Base-by-base conservation (phyloP, 1,140 invertebrate species). In the Euwallacea fornicatus region DNA sequence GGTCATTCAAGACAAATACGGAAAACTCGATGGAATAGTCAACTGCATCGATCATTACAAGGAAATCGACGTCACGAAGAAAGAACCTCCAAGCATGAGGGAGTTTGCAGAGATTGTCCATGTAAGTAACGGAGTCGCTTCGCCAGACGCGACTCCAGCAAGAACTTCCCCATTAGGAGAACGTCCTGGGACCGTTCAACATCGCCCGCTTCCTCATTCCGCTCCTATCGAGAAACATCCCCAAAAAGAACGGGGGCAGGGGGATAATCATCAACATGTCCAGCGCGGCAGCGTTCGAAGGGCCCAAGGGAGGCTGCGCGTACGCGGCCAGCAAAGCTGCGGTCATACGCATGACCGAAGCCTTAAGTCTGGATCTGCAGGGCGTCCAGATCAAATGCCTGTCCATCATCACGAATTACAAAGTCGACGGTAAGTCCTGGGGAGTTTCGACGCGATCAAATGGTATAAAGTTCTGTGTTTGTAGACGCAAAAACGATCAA, bases 281-380 rank as follows among this genome's bases (percentile, higher is more conserved):
- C 10, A 71, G 64, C 50, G 15, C 8, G n/a, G 42, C 55, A 58
- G 58, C 70, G 6, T 56, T 65, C 9, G 55, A 66, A 7, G 55
- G 63, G 6, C 7, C 11, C 7, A 16, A 16, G n/a, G 21, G 33
- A 11, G 21, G 41, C 11, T 66, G 63, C 56, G 70, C 70, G 13
- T 72, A 72, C 46, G 42, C 65, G 13, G 70, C 70, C 3, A 72
- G 70, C 44, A 72, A 72, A 67, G 70, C 70, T 2, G 70, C 70
- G 3, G 46, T 72, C 0, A 53, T 66, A n/a, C 41, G 64, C 7
- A 62, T 72, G 64, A 71, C 69, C 2, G 62, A 65, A 66, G 15
- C 62, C 8, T 42, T 71, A 13, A 46, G 13, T 41, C n/a, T 9
- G 11, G 69, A 71, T 13, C 43, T 71, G 16, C 33, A 60, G 11